Conservation (phyloP, 2,888 invertebrate species). For the Phlogophora meticulosa region DNA sequence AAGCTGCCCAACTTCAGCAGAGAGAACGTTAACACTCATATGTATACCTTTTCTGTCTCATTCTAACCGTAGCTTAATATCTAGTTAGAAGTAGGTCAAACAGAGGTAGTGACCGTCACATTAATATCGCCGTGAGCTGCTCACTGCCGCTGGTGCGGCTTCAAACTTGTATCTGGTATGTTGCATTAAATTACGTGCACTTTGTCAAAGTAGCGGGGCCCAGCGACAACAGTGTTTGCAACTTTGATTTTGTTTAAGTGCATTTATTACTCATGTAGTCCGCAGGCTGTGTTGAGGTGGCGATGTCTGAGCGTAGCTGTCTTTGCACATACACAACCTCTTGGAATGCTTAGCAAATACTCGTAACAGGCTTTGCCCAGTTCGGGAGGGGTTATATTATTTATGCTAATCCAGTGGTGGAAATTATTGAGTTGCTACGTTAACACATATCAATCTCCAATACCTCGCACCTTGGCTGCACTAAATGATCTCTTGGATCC, state of each 20-base stretch:
- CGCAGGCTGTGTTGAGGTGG: not conserved
- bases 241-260: constrained; percentile 15
- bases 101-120: constrained; percentile 31
- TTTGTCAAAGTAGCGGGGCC: constrained; percentile 18
- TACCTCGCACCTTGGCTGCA: too few relatives aligned
- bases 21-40: constrained; percentile 2
- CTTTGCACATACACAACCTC: too few relatives aligned
- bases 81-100: constrained; percentile 42
- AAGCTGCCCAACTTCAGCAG: constrained; percentile 1
- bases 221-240: not conserved
- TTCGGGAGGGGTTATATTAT: too few relatives aligned
- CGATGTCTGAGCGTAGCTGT: too few relatives aligned
- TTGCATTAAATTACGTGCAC: constrained; percentile 46
- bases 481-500: too few relatives aligned
- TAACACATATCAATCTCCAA: too few relatives aligned
- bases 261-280: not conserved
- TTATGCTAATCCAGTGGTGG: too few relatives aligned
- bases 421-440: too few relatives aligned
- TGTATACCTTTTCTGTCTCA: constrained; percentile 1
- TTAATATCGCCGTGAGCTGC: constrained; percentile 38
- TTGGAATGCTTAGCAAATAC: too few relatives aligned
- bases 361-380: not conserved
- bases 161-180: constrained; percentile 37
- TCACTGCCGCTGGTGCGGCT: not conserved
- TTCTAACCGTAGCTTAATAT: constrained; percentile 2